These are phyloP conservation scores for Phaonia tiefii DNA, from an alignment of 2,888 invertebrate species.

Conservation along the genomic window DNA sequence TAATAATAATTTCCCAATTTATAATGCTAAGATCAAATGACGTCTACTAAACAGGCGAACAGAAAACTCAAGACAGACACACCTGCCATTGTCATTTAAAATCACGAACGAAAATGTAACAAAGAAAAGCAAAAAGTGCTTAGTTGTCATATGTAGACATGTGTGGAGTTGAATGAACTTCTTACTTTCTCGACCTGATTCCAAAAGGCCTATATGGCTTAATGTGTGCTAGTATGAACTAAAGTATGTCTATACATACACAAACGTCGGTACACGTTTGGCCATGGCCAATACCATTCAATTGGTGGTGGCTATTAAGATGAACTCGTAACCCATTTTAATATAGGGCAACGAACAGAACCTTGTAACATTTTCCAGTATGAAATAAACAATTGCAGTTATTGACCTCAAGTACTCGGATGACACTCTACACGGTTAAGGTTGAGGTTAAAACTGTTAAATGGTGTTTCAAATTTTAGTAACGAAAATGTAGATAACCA, in stretches of 20 bases:
- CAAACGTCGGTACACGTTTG: neutral
- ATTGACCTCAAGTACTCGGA: neutral
- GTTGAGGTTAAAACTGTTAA: neutral
- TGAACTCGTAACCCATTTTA: conserved; percentile 35
- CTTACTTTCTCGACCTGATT: neutral
- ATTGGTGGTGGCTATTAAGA: conserved; percentile 9
- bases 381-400: neutral
- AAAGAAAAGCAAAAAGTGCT: neutral
- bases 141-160: neutral
- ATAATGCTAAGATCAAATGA: conserved; percentile 55
- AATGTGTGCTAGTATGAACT: neutral
- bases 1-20: conserved; percentile 35
- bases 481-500: neutral
- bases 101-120: neutral
- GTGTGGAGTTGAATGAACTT: conserved; percentile 16
- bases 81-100: neutral
- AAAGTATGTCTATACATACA: neutral
- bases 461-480: neutral
- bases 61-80: conserved; percentile 24
- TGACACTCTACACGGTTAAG: neutral
- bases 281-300: conserved; percentile 8
- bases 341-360: conserved; percentile 1
- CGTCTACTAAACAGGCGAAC: conserved; percentile 47
- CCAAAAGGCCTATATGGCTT: neutral
- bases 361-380: conserved; percentile 48